A percentile compares a stretch with the other conserved stretches of the same genome.
Conservation (phyloP, 1,140 invertebrate species). For the Procambarus clarkii region DNA sequence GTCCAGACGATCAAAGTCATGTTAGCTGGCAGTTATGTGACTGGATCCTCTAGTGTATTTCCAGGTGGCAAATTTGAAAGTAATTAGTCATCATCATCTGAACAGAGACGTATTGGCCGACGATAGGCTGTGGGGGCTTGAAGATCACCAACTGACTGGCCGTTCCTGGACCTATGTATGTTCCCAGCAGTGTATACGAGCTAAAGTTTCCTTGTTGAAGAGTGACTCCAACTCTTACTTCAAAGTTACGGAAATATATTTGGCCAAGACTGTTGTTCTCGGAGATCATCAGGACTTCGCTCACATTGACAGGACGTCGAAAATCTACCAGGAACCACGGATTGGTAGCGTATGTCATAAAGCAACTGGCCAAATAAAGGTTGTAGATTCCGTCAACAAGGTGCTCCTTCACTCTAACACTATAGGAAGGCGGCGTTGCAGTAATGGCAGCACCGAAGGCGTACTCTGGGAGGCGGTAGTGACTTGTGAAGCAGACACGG, state of each 20-base stretch:
- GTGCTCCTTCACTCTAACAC: too few species aligned
- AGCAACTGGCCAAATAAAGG: not conserved
- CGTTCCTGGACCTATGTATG: too few species aligned
- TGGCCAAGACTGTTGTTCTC: not conserved
- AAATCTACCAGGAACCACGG: not conserved
- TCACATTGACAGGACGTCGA: not conserved
- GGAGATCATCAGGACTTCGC: not conserved
- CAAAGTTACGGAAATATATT: not conserved
- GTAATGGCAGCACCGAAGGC: too few species aligned
- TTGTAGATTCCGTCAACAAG: not conserved
- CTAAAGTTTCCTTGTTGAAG: not conserved
- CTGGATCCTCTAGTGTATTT: too few species aligned
- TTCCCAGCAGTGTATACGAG: not conserved
- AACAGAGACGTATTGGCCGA: too few species aligned
- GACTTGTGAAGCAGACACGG: not conserved
- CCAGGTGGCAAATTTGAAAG: too few species aligned
- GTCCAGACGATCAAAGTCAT: too few species aligned
- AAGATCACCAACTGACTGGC: too few species aligned
- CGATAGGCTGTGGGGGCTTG: too few species aligned
- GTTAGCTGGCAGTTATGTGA: too few species aligned
- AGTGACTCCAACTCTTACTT: not conserved
- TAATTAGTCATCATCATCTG: too few species aligned
- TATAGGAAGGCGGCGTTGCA: too few species aligned
- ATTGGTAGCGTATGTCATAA: not conserved
- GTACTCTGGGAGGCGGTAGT: not conserved